Percentiles rank a stretch among this genome's conserved stretches.
Conservation (phyloP, 2,113 vertebrate genomes). For the Paradoxurus hermaphroditus region DNA sequence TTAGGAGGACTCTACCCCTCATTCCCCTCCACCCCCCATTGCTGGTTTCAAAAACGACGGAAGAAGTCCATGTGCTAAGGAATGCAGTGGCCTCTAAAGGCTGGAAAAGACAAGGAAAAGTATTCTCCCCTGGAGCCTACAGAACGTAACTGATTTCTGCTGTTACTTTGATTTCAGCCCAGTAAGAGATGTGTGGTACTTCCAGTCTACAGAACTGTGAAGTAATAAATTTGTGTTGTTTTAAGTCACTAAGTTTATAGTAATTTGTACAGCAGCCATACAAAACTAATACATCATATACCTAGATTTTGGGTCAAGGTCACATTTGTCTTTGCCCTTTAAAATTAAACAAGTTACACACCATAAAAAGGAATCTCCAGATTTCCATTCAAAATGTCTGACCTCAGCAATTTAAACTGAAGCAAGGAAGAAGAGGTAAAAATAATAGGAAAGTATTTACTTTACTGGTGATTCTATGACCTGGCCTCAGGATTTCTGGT, state of each 20-base stretch:
- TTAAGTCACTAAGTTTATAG: not conserved
- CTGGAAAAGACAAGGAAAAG: not conserved
- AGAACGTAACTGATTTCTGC: not conserved
- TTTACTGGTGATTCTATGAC: not conserved
- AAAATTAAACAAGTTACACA: conserved; percentile 23
- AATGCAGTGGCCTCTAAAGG: not conserved
- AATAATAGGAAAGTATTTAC: not conserved
- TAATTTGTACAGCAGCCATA: not conserved
- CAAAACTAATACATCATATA: not conserved
- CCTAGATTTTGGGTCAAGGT: not conserved
- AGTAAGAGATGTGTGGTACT: not conserved
- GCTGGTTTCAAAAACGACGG: not conserved
- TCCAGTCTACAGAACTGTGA: not conserved
- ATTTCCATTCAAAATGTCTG: not conserved
- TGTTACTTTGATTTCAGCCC: not conserved
- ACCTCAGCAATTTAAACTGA: not conserved
- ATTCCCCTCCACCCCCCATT: accelerated
- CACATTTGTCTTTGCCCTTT: not conserved
- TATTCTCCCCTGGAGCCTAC: not conserved
- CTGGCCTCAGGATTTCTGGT: not conserved
- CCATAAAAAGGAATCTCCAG: not conserved
- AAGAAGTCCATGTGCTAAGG: not conserved
- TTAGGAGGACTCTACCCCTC: not conserved
- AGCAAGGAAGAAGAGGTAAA: not conserved
- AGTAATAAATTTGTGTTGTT: not conserved